Percentiles rank a stretch among this genome's conserved stretches.
These are phyloP conservation scores for Ceratitis capitata DNA, from an alignment of 1,140 invertebrate species.

Conservation along the genomic window DNA sequence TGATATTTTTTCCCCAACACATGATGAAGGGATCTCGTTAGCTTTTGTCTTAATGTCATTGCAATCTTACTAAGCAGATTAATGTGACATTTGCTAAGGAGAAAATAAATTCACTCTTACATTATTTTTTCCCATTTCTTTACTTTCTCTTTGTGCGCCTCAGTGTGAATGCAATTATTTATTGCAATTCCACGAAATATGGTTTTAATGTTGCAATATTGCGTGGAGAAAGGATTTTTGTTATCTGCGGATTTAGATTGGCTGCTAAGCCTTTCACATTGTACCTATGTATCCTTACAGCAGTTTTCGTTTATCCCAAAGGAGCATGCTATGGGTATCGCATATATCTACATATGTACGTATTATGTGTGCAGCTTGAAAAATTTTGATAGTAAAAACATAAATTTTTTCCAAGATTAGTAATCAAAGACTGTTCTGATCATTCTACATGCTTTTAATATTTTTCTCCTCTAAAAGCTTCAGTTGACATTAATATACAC, in stretches of 20 bases:
- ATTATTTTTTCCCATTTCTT: neutral
- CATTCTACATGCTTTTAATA: too few relatives aligned
- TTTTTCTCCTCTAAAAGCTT: too few relatives aligned
- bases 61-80: conserved; percentile 36
- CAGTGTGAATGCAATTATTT: neutral
- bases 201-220: neutral
- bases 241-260: conserved; percentile 4
- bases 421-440: too few relatives aligned
- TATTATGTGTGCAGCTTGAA: neutral
- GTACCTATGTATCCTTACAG: neutral
- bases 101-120: neutral
- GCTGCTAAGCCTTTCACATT: neutral
- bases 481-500: too few relatives aligned
- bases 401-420: too few relatives aligned
- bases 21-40: conserved; percentile 17
- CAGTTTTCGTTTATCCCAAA: neutral
- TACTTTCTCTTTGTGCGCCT: neutral
- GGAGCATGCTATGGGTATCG: neutral
- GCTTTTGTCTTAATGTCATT: conserved; percentile 16
- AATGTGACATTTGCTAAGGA: neutral
- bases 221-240: conserved; percentile 24
- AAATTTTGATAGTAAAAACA: neutral
- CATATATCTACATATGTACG: neutral
- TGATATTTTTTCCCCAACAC: neutral
- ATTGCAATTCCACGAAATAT: conserved; percentile 26